Base-by-base conservation (phyloP, 2,797 vertebrate species). In the Euthynnus affinis region DNA sequence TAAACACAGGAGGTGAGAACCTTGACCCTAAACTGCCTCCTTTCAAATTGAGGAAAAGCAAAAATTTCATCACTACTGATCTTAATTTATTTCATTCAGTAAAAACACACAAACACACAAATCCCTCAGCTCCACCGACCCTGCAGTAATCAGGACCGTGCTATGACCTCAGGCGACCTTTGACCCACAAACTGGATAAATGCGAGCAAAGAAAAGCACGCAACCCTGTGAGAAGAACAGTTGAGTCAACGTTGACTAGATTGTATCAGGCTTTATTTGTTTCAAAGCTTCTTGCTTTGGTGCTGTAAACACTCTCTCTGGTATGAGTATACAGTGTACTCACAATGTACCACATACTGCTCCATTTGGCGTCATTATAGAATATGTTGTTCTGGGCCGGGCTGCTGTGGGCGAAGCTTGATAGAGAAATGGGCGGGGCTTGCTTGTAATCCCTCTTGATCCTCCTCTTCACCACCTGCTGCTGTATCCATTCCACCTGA, bases 321-420 rank as follows among this genome's bases (percentile, higher is more conserved):
- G n/a, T 68, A 20, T 4, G 17, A 70, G 25, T 44, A 27, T 63
- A 49, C 58, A 65, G 77, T 2, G 8, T 86, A 96, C 98, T 99
- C 90, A 99, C 98, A 94, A 99, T 99, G 84, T 99, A 99, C 98
- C 98, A 99, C 98, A 99, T 99, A 94, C 97, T 99, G 88, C 95
- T 97, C 98, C 98, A 99, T 91, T 99, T 99, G 87, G 97, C 97
- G 74, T 99, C 98, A 80, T 99, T 99, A 93, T 97, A 99, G 91
- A 96, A 98, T 83, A 97, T 97, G 67, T 96, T 96, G 83, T 57
- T 93, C 80, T 96, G 97, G 85, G 94, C 87, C 32, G 91, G 91
- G 82, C 88, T 94, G 92, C 92, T 90, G 61, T 94, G 92, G 91
- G 93, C 93, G 90, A 95, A 82, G 90, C 86, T 88, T 46, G 89